Base-by-base conservation (phyloP, 2,797 vertebrate genomes). In the Atherinosoma microstoma region DNA sequence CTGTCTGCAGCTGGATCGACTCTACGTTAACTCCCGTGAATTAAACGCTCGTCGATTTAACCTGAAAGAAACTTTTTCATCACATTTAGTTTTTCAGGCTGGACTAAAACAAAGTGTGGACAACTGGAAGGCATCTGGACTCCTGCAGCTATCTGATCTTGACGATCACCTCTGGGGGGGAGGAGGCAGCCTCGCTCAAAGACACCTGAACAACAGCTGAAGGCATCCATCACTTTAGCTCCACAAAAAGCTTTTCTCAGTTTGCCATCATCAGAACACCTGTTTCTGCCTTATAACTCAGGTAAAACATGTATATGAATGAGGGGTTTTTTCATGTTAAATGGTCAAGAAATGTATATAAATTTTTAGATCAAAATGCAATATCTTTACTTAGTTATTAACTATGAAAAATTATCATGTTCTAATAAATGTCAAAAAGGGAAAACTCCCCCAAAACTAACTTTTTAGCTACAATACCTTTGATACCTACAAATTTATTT, bases 111-210 rank as follows among this genome's bases (percentile, higher is more conserved):
- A 6, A 35, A 3, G n/a, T n/a, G 29, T 30, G 20, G 20, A 65
- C 40, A 36, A 7, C 67, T 60, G 54, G 49, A 49, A 24, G 59
- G 56, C 22, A 45, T 51, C 58, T 68, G 64, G 42, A 58, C n/a
- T 62, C 0, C 16, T 45, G 24, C 40, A 8, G 24, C 38, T 22
- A n/a, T 30, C 20, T 22, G 7, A 18, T 0, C 3, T 54, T 56
- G 58, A 63, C 24, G 40, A 63, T 49, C 60, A 34, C 35, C 4
- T 49, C 10, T 40, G n/a, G 60, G 61, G 49, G 38, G 0, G 47
- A 53, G 45, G 4, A 40, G 59, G 29, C 64, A 59, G 67, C 60
- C 61, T 64, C 61, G 72, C 73, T 86, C 73, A 72, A 47, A 40
- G 63, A 59, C 68, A 34, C 16, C 34, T 61, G 45, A 47, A n/a